Conservation (phyloP, 2,888 invertebrate species). For the Pantelozetes paolii region DNA sequence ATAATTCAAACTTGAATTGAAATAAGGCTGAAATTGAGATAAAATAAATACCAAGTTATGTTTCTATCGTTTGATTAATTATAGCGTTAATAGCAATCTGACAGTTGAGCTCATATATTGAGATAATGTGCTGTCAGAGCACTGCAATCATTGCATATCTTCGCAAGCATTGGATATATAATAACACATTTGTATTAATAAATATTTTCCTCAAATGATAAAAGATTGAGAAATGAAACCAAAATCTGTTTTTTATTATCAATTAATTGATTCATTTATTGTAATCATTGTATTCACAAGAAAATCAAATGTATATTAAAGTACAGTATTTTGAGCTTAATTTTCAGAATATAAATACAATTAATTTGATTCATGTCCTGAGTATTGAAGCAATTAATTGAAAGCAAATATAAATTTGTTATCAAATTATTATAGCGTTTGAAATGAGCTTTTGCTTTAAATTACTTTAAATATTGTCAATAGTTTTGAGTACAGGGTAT, state of each 20-base stretch:
- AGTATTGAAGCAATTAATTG: background rate
- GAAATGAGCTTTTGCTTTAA: too few relatives aligned
- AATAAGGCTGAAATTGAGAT: background rate
- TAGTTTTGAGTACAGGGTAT: background rate
- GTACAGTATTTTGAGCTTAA: background rate
- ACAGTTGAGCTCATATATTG: conserved; percentile 14
- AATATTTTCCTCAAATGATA: conserved; percentile 29
- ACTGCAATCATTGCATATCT: conserved; percentile 19
- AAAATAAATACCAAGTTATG: conserved; percentile 30
- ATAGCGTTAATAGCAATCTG: conserved; percentile 30
- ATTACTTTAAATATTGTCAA: too few relatives aligned
- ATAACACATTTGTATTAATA: conserved; percentile 15
- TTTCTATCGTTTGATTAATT: conserved; percentile 30
- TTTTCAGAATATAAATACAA: background rate
- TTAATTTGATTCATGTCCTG: background rate
- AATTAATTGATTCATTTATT: background rate
- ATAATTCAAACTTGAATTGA: background rate
- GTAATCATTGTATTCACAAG: background rate
- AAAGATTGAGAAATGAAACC: conserved; percentile 1
- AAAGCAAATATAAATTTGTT: too few relatives aligned
- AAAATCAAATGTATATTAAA: background rate
- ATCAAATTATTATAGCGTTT: too few relatives aligned
- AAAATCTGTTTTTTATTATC: background rate
- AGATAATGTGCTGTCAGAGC: conserved; percentile 8
- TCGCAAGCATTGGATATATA: background rate